These are phyloP conservation scores for Acanthisitta chloris DNA, from an alignment of 2,113 vertebrate genomes.

Conservation along the genomic window DNA sequence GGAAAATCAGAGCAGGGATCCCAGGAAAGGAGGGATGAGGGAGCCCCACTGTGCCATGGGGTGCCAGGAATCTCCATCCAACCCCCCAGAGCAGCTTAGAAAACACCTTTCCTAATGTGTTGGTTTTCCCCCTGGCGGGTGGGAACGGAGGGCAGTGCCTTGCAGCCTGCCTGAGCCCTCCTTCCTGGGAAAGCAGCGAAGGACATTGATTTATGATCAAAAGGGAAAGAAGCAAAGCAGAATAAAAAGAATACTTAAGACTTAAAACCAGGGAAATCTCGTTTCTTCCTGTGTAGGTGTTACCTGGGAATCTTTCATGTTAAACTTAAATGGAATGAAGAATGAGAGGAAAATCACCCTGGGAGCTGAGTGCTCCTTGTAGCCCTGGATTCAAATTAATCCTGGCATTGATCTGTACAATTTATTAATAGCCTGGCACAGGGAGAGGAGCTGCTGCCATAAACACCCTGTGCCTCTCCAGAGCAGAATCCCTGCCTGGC, in stretches of 20 bases:
- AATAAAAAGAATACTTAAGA: constrained; percentile 63
- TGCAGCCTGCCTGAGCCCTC: not conserved
- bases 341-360: constrained; percentile 79
- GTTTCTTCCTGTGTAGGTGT: constrained; percentile 72
- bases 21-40: not conserved
- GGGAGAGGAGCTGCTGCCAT: constrained; percentile 54
- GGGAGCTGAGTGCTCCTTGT: constrained; percentile 74
- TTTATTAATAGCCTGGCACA: constrained; percentile 77
- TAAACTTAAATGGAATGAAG: constrained; percentile 81
- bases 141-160: not conserved
- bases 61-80: not conserved
- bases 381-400: constrained; percentile 85
- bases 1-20: not conserved
- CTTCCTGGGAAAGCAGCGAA: not conserved
- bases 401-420: constrained; percentile 78
- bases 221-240: constrained; percentile 35
- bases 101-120: not conserved
- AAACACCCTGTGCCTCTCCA: not conserved
- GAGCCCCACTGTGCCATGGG: rapidly evolving
- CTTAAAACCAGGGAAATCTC: constrained; percentile 56
- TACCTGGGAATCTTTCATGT: constrained; percentile 86
- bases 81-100: rapidly evolving
- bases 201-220: constrained; percentile 70
- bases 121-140: not conserved
- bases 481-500: too few relatives aligned